These are phyloP conservation scores for Pseudochirops corinnae DNA, from an alignment of 2,797 vertebrate species.

Conservation along the genomic window DNA sequence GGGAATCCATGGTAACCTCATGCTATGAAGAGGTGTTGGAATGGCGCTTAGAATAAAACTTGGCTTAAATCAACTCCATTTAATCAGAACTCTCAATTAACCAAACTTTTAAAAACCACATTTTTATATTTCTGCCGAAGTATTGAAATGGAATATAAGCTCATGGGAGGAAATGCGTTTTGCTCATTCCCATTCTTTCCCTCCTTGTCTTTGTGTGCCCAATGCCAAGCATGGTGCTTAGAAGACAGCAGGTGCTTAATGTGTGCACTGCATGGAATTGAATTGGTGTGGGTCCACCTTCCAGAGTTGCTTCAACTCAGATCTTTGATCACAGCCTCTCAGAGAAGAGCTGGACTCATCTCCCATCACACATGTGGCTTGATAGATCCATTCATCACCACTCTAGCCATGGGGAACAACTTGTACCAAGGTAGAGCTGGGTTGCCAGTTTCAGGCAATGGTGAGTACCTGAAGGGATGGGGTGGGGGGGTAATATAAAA, in stretches of 20 bases:
- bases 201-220: neutral
- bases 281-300: neutral
- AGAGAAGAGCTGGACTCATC: no score
- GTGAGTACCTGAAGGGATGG: no score
- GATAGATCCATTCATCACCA: neutral
- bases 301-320: neutral
- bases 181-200: neutral
- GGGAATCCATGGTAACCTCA: neutral
- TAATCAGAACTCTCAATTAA: conserved; percentile 41
- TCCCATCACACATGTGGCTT: neutral
- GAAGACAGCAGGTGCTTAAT: neutral
- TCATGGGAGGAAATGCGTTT: neutral
- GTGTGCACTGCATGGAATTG: neutral
- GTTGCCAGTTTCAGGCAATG: neutral
- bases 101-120: neutral
- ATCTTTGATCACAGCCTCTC: neutral
- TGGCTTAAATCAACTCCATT: conserved; percentile 6
- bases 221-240: neutral
- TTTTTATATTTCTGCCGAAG: neutral
- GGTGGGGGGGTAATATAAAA: neutral
- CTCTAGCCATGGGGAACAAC: neutral
- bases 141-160: neutral
- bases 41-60: neutral
- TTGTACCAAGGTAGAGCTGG: neutral
- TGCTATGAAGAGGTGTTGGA: neutral